Conservation (phyloP, 2,888 invertebrate genomes). For the Malthinus seriepunctatus region DNA sequence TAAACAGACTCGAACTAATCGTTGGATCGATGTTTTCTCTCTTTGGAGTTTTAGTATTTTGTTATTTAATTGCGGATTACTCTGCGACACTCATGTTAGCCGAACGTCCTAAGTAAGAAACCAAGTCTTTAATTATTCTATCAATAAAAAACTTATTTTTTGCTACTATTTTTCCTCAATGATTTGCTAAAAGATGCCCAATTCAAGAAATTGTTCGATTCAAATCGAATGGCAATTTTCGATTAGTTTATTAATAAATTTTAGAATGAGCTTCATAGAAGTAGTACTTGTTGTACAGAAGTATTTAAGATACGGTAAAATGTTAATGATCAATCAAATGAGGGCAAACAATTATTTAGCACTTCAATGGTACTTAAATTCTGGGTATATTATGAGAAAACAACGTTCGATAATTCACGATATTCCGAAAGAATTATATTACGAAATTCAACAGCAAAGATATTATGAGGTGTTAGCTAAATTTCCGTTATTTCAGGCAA, state of each 20-base stretch:
- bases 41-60: slow-evolving; percentile 33
- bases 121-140: neutral
- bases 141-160: too few relatives aligned
- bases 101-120: slow-evolving; percentile 27
- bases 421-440: slow-evolving; percentile 29
- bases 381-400: slow-evolving; percentile 29
- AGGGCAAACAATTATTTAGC: slow-evolving; percentile 35
- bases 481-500: slow-evolving; percentile 35
- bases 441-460: slow-evolving; percentile 28
- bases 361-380: slow-evolving; percentile 35
- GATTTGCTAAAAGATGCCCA: too few relatives aligned
- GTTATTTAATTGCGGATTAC: slow-evolving; percentile 39
- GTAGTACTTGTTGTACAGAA: slow-evolving; percentile 33
- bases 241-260: neutral
- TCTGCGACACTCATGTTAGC: slow-evolving; percentile 37
- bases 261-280: slow-evolving; percentile 31
- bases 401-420: slow-evolving; percentile 29
- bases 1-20: slow-evolving; percentile 23
- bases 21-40: slow-evolving; percentile 28
- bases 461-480: slow-evolving; percentile 24
- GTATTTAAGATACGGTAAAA: slow-evolving; percentile 32
- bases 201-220: too few relatives aligned
- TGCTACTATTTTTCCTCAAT: too few relatives aligned
- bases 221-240: neutral
- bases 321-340: slow-evolving; percentile 28